A percentile compares a stretch with the other conserved stretches of the same genome.
Conservation (phyloP, 2,888 invertebrate genomes). For the Drosophila borborema region DNA sequence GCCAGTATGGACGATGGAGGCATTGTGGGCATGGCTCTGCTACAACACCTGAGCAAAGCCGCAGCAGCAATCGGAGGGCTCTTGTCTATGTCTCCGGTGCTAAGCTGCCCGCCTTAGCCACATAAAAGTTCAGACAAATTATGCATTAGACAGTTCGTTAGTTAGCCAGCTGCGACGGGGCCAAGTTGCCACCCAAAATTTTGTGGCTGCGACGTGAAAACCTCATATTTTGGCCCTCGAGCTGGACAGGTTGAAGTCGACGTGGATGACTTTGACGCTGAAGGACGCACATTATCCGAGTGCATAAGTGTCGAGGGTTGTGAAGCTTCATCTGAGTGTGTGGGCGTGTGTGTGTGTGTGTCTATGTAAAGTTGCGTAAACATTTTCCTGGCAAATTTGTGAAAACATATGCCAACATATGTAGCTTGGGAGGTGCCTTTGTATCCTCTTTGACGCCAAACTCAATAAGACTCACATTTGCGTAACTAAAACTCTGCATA, state of each 20-base stretch:
- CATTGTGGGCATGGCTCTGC: constrained; percentile 12
- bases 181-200: constrained; percentile 45
- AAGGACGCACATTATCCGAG: constrained; percentile 35
- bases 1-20: constrained; percentile 1
- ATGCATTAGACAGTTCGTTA: constrained; percentile 79
- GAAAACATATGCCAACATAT: constrained; percentile 32
- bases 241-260: constrained; percentile 29
- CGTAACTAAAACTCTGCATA: not conserved
- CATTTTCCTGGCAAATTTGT: constrained; percentile 46
- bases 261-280: constrained; percentile 34
- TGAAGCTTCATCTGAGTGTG: not conserved
- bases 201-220: constrained; percentile 41
- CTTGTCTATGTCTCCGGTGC: constrained; percentile 23
- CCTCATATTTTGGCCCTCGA: constrained; percentile 43
- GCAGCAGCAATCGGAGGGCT: constrained; percentile 46
- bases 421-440: constrained; percentile 1
- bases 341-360: not conserved
- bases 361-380: constrained; percentile 40
- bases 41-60: constrained; percentile 60
- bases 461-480: constrained; percentile 21
- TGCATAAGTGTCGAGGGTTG: not conserved
- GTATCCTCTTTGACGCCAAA: constrained; percentile 2
- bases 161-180: constrained; percentile 37
- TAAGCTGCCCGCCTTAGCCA: constrained; percentile 44
- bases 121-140: constrained; percentile 77